Base-by-base conservation (phyloP, 1,140 invertebrate genomes). In the Diachasma alloeum region DNA sequence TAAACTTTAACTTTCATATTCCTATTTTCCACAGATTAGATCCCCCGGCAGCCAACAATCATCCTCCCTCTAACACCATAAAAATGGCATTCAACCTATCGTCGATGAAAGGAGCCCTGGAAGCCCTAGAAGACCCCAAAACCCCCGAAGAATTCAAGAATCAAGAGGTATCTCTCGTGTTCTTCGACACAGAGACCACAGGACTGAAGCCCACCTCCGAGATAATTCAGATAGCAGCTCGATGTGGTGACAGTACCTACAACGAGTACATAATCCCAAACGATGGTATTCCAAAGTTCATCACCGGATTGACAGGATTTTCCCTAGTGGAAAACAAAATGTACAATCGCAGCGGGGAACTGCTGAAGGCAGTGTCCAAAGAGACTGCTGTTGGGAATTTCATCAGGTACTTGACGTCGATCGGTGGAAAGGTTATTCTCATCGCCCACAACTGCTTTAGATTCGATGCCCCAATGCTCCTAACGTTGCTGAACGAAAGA, bases 181-280 rank as follows among this genome's bases (percentile, higher is more conserved):
- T 59, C 63, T 80, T 80, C 26, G 76, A 80, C 67, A 66, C 78
- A 4, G 70, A 78, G 46, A 80, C 79, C 4, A 73, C 74, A 19
- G 79, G 79, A 24, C 42, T 76, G 13, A 36, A 36, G n/a, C 53
- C 24, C 39, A 72, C 56, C 10, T 48, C 74, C n/a, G 74, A 78
- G 73, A 80, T 80, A 46, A 36, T 80, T 39, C 76, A 78, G 63
- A 80, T 80, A 15, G 69, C 72, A 10, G 79, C 79, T 0, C 74
- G 75, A 36, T 36, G 37, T 39, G 59, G 67, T 17, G 73, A 80
- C 5, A 42, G 24, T 1, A 26, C 6, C 31, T 80, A 74, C 63
- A 77, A 69, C 46, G 42, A 68, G 8, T 77, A 72, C 70, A 69
- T 77, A 24, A 22, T 76, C 15, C 79, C 76, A 24, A 73, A 26